Evolutionary conservation across 2,797 vertebrate genomes (phyloP).

Genomic region (Chaetophractus vellerosus): DNA sequence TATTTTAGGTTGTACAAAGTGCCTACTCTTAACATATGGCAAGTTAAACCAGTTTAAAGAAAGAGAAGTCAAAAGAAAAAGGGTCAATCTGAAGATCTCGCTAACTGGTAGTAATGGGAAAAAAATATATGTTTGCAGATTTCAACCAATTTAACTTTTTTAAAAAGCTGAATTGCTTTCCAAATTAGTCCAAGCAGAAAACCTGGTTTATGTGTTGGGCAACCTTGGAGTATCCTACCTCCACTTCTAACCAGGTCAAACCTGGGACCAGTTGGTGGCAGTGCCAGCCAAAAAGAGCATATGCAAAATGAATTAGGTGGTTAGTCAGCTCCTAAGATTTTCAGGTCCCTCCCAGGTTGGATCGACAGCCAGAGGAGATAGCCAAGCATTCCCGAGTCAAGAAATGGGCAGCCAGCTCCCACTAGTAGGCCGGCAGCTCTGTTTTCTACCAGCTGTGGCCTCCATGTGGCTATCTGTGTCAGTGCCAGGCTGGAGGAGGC

Average conservation of each 20-base stretch:
- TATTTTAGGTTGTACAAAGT: background rate
- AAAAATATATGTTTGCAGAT: background rate
- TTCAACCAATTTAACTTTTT: background rate
- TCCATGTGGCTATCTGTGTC: slow-evolving; percentile 68
- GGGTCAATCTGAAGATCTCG: background rate
- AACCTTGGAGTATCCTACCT: slow-evolving; percentile 47
- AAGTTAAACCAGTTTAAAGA: background rate
- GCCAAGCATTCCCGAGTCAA: slow-evolving; percentile 59
- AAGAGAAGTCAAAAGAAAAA: background rate
- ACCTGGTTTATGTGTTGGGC: background rate
- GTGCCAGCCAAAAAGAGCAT: slow-evolving; percentile 72
- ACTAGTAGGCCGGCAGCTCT: slow-evolving; percentile 43
- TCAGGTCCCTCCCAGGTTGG: slow-evolving; percentile 63
- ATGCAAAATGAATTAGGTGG: slow-evolving; percentile 68
- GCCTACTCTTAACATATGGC: background rate
- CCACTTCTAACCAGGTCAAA: slow-evolving; percentile 65
- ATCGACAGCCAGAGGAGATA: slow-evolving; percentile 14
- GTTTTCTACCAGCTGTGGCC: slow-evolving; percentile 74
- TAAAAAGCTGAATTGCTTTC: background rate
- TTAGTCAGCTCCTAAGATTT: slow-evolving; percentile 49
- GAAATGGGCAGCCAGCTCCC: slow-evolving; percentile 67
- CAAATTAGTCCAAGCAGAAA: background rate
- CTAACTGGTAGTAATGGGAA: background rate
- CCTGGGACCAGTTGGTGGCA: slow-evolving; percentile 58
- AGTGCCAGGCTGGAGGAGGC: slow-evolving; percentile 63